Conservation (phyloP, 2,888 invertebrate species). For the Oeneis ivallda region DNA sequence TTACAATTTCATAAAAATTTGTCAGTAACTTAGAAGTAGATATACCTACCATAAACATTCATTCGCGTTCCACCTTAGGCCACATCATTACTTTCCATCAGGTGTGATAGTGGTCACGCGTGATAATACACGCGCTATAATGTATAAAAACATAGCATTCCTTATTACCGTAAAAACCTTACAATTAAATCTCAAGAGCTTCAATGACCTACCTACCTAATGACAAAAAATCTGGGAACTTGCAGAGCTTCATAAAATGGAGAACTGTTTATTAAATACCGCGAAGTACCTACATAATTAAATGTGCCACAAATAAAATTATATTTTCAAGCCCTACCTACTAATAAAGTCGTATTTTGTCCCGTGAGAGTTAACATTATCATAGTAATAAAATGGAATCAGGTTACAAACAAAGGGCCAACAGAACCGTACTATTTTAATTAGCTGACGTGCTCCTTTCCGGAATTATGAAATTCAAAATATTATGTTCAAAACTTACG, state of each 20-base stretch:
- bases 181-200: too few species aligned
- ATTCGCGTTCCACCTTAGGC: too few species aligned
- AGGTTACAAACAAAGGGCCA: constrained; percentile 10
- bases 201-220: too few species aligned
- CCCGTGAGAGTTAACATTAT: not conserved
- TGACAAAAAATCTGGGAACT: too few species aligned
- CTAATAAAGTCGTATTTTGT: not conserved
- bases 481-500: not conserved
- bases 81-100: too few species aligned
- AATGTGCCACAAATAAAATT: not conserved
- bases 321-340: constrained; percentile 14
- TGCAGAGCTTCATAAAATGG: not conserved
- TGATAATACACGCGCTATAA: too few species aligned
- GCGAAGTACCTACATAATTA: too few species aligned
- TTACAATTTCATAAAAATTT: not conserved
- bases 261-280: not conserved
- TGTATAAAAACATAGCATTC: too few species aligned
- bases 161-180: too few species aligned
- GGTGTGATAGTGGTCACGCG: too few species aligned
- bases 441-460: constrained; percentile 11
- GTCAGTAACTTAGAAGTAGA: not conserved
- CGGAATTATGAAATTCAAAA: not conserved
- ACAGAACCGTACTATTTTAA: constrained; percentile 28
- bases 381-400: not conserved
- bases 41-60: too few species aligned